These are phyloP conservation scores for Anableps anableps DNA, from an alignment of 2,797 vertebrate genomes.

Conservation along the genomic window DNA sequence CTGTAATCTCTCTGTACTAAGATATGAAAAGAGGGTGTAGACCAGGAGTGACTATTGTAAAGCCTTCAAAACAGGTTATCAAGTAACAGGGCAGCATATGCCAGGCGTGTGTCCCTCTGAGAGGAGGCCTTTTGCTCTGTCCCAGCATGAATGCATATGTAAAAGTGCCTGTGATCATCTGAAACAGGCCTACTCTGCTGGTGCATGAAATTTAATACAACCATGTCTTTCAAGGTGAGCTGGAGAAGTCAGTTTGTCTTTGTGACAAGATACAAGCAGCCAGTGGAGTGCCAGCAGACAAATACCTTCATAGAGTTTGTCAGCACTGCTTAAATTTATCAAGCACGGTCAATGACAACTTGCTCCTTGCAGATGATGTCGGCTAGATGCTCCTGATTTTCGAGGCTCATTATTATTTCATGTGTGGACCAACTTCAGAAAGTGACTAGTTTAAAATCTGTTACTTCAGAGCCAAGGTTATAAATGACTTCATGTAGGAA, in stretches of 20 bases:
- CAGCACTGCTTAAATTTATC: constrained; percentile 41
- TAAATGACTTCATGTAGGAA: background rate
- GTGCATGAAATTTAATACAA: constrained; percentile 59
- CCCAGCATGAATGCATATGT: constrained; percentile 29
- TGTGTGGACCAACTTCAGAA: constrained; percentile 24
- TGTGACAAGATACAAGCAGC: constrained; percentile 37
- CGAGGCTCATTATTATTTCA: constrained; percentile 59
- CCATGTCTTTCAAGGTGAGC: constrained; percentile 31
- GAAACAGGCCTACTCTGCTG: constrained; percentile 37
- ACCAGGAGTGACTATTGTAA: constrained; percentile 58
- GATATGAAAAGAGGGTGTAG: constrained; percentile 60
- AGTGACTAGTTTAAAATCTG: constrained; percentile 25
- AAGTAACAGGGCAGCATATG: constrained; percentile 81
- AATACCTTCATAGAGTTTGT: constrained; percentile 53
- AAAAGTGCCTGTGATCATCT: constrained; percentile 50
- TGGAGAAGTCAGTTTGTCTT: constrained; percentile 54
- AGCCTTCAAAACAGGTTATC: constrained; percentile 77
- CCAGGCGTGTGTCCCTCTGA: constrained; percentile 72
- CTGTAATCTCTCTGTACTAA: constrained; percentile 4
- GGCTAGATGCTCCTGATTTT: constrained; percentile 41
- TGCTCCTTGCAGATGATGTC: constrained; percentile 24
- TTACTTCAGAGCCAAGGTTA: constrained; percentile 2
- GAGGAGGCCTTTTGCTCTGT: constrained; percentile 40
- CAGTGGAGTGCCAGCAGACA: constrained; percentile 18
- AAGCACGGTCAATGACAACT: constrained; percentile 38